Conservation (phyloP, 2,888 invertebrate genomes). For the Hirtodrosophila trivittata region DNA sequence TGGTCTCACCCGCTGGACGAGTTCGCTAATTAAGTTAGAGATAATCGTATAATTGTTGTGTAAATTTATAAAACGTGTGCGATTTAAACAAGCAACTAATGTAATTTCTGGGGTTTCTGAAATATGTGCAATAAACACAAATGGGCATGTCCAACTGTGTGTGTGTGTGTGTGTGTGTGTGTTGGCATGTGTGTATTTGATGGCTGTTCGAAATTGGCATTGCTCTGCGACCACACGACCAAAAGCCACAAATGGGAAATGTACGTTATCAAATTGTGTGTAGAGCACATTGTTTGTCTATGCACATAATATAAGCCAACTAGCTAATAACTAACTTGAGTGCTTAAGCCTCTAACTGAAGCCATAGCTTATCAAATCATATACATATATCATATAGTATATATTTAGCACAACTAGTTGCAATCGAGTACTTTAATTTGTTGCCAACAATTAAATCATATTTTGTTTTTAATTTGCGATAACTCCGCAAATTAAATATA, state of each 20-base stretch:
- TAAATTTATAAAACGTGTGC: slow-evolving; percentile 7
- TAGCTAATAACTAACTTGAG: slow-evolving; percentile 5
- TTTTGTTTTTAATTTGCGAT: too few relatives aligned
- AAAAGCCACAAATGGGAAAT: slow-evolving; percentile 17
- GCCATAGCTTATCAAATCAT: not conserved
- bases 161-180: not conserved
- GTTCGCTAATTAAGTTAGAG: slow-evolving; percentile 8
- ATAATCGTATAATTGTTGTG: slow-evolving; percentile 14
- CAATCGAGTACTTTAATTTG: too few relatives aligned
- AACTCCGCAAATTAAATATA: too few relatives aligned
- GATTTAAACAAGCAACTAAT: slow-evolving; percentile 10
- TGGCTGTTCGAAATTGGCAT: not conserved
- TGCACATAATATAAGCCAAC: not conserved
- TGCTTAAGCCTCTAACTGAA: not conserved
- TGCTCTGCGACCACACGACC: slow-evolving; percentile 2
- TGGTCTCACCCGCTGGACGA: not conserved
- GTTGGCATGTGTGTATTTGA: not conserved
- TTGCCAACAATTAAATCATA: too few relatives aligned
- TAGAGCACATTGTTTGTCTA: not conserved
- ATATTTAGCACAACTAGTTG: too few relatives aligned
- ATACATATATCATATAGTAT: too few relatives aligned
- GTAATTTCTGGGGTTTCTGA: slow-evolving; percentile 10
- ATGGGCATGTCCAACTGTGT: not conserved
- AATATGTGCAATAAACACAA: not conserved
- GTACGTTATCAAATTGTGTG: slow-evolving; percentile 8